Percentiles rank a stretch among this genome's conserved stretches.
Conservation (phyloP, 2,888 invertebrate genomes). For the Zelleria hepariella region DNA sequence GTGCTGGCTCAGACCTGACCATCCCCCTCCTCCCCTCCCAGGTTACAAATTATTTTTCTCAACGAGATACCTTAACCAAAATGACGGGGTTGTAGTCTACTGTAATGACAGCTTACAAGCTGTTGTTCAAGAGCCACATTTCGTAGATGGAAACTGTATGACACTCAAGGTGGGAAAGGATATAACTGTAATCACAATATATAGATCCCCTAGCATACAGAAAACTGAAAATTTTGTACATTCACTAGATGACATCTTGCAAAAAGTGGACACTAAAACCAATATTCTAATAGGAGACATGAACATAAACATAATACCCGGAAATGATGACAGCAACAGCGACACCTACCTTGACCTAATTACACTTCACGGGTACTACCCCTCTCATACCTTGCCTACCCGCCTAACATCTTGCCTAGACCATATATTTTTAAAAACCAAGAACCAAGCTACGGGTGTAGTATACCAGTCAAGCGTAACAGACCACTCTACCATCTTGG, state of each 20-base stretch:
- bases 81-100: neutral
- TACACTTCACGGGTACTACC: neutral
- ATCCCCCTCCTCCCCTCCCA: neutral
- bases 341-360: too few relatives aligned
- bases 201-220: neutral
- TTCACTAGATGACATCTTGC: neutral
- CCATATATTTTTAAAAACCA: neutral
- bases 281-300: neutral
- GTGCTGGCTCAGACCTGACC: neutral
- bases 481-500: neutral
- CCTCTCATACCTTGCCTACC: neutral
- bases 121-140: neutral
- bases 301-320: neutral
- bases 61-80: neutral
- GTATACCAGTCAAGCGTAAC: neutral
- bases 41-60: neutral
- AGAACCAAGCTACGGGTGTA: neutral
- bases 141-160: neutral
- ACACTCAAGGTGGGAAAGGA: neutral
- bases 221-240: neutral
- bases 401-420: neutral
- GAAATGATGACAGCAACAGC: neutral
- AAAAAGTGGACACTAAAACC: neutral
- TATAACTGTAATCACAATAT: neutral
- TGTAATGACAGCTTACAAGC: neutral